These are phyloP conservation scores for Aradophagus sp. DNA, from an alignment of 1,140 invertebrate species.

Conservation along the genomic window DNA sequence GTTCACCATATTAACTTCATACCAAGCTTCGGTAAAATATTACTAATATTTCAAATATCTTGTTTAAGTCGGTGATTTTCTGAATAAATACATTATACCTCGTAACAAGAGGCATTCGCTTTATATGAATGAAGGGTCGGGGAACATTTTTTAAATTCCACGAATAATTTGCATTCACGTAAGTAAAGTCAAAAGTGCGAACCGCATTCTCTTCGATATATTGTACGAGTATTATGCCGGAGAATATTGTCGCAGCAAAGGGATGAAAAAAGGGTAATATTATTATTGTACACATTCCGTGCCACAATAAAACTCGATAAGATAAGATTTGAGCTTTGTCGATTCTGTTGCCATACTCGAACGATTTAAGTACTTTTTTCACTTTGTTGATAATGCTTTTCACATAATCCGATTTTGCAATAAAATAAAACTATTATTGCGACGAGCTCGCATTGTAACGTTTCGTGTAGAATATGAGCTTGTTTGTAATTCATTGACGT, in stretches of 20 bases:
- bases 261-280: constrained; percentile 30
- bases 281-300: constrained; percentile 37
- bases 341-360: constrained; percentile 18
- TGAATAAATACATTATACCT: no score
- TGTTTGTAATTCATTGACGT: no score
- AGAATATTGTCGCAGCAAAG: constrained; percentile 31
- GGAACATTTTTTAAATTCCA: no score
- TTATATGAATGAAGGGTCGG: no score
- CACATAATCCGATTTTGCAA: no score
- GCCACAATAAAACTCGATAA: constrained; percentile 25
- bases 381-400: constrained; percentile 16
- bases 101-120: no score
- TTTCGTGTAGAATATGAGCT: no score
- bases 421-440: constrained; percentile 14
- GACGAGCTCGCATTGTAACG: no score
- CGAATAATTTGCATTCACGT: constrained; percentile 10
- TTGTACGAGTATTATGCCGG: constrained; percentile 22
- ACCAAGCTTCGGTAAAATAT: no score
- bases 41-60: no score
- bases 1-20: no score
- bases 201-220: constrained; percentile 25
- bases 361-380: constrained; percentile 17
- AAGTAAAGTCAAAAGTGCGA: constrained; percentile 25
- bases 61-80: no score
- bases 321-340: constrained; percentile 39